Evolutionary conservation across 2,113 vertebrate species (phyloP).

Genomic region (Arvicanthis niloticus): DNA sequence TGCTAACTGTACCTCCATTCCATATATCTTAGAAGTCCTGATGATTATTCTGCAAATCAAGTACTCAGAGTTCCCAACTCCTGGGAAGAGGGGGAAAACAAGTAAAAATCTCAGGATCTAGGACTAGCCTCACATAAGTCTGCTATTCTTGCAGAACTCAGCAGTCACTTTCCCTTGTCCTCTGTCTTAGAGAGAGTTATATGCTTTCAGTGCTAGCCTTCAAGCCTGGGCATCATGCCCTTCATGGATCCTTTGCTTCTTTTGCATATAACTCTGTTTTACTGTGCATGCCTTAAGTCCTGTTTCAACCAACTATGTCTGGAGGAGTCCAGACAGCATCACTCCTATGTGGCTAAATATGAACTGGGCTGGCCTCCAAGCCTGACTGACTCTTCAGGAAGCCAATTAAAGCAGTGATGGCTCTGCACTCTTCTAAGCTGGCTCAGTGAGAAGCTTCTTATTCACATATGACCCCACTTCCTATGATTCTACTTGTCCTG

Average conservation of each 20-base stretch:
- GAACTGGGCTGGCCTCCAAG: background rate
- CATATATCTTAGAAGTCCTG: background rate
- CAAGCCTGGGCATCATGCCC: accelerated
- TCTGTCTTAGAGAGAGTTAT: background rate
- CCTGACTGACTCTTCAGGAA: too few species aligned
- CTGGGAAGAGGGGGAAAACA: background rate
- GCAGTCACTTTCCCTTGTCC: background rate
- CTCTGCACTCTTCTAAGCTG: background rate
- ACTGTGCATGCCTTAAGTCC: background rate
- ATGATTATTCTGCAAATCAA: background rate
- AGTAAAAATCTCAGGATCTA: background rate
- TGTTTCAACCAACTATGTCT: too few species aligned
- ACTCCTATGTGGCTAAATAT: too few species aligned
- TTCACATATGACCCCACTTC: accelerated
- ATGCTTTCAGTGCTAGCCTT: background rate
- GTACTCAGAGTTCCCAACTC: background rate
- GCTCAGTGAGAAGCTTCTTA: background rate
- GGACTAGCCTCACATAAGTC: background rate
- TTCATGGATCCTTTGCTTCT: too few species aligned
- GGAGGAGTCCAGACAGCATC: accelerated
- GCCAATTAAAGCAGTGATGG: background rate
- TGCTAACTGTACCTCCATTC: too few species aligned
- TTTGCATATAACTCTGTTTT: background rate
- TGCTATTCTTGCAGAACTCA: too few species aligned
- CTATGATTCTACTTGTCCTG: background rate